These are phyloP conservation scores for Porphyrio hochstetteri DNA, from an alignment of 2,113 vertebrate species.

Conservation along the genomic window DNA sequence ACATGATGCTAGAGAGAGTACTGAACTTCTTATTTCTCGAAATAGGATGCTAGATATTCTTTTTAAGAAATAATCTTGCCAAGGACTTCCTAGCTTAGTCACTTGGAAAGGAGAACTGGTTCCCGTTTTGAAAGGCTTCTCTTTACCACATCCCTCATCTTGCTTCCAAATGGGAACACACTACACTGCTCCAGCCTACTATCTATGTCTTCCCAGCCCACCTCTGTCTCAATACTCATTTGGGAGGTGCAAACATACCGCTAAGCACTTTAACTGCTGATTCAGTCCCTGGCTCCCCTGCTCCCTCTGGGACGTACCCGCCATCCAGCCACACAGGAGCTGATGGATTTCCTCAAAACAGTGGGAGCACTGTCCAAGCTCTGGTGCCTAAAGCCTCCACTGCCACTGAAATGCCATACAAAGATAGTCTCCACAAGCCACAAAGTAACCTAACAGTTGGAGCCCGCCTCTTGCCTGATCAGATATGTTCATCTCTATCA, in stretches of 20 bases:
- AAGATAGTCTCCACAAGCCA: not conserved
- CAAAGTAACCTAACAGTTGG: not conserved
- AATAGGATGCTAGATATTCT: not conserved
- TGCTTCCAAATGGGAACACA: not conserved
- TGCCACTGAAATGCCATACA: fast-evolving
- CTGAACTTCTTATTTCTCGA: not conserved
- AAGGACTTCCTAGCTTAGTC: not conserved
- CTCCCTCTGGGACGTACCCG: not conserved
- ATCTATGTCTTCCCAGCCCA: not conserved
- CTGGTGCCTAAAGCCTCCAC: not conserved
- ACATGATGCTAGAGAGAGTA: not conserved
- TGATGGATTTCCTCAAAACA: not conserved
- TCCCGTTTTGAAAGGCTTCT: not conserved
- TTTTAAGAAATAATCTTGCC: not conserved
- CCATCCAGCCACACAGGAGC: not conserved
- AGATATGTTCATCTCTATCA: not conserved
- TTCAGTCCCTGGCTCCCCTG: not conserved
- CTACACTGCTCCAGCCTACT: not conserved
- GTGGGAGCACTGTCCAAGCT: not conserved
- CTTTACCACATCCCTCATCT: not conserved
- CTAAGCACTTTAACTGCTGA: not conserved
- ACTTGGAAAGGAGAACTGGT: not conserved
- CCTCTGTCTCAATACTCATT: not conserved
- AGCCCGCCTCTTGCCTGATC: fast-evolving
- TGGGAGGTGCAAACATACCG: not conserved